A percentile compares a stretch with the other conserved stretches of the same genome.
Evolutionary conservation across 2,888 invertebrate species (phyloP).

Genomic region (Ophonus ardosiacus): DNA sequence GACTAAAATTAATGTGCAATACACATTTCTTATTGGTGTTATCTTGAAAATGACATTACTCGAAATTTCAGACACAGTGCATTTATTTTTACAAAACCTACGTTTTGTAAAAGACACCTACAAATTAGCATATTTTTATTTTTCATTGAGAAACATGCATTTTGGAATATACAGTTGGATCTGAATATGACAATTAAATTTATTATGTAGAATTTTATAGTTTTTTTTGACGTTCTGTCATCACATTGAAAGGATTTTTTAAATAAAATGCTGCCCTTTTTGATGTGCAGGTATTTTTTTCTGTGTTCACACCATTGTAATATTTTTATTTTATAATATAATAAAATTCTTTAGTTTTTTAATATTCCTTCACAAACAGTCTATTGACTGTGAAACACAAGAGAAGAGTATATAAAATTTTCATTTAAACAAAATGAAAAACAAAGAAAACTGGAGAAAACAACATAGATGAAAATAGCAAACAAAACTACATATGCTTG

Average conservation of each 20-base stretch:
- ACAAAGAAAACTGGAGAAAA: conserved; percentile 8
- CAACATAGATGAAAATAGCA: conserved; percentile 19
- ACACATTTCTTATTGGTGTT: too few relatives aligned
- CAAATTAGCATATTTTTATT: too few relatives aligned
- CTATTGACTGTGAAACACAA: neutral
- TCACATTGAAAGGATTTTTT: neutral
- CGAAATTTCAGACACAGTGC: too few relatives aligned
- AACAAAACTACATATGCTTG: conserved; percentile 3
- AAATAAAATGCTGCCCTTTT: neutral
- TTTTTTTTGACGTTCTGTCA: neutral
- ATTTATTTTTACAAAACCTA: too few relatives aligned
- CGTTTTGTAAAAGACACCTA: too few relatives aligned
- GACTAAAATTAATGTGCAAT: too few relatives aligned
- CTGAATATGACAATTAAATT: too few relatives aligned
- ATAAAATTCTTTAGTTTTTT: neutral
- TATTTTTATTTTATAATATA: neutral
- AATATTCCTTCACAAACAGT: neutral
- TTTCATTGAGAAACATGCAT: too few relatives aligned
- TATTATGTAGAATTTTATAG: neutral
- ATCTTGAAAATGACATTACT: too few relatives aligned
- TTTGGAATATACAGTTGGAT: too few relatives aligned
- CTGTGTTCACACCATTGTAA: neutral
- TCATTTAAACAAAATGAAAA: conserved; percentile 6
- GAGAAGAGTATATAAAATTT: neutral
- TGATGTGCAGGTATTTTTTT: neutral